Evolutionary conservation across 2,797 vertebrate genomes (phyloP).

Genomic region (Denticeps clupeoides): DNA sequence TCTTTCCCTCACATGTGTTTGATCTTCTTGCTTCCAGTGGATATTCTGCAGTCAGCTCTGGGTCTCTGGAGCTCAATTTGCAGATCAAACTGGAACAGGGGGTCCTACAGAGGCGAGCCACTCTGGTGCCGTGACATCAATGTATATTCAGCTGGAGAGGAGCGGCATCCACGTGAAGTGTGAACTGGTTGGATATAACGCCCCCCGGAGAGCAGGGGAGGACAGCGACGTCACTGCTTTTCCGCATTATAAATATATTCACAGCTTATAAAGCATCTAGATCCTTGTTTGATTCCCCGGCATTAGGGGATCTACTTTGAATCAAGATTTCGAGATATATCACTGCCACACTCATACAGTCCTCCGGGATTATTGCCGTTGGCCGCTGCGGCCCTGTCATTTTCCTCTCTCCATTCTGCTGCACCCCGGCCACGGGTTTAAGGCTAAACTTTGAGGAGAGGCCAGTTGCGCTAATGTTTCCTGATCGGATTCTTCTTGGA

Average conservation of each 20-base stretch:
- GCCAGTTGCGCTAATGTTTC: not conserved
- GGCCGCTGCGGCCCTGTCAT: too few species aligned
- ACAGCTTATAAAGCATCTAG: not conserved
- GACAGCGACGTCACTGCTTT: too few species aligned
- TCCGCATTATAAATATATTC: not conserved
- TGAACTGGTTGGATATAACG: too few species aligned
- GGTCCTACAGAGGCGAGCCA: conserved; percentile 1
- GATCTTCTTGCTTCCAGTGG: conserved; percentile 21
- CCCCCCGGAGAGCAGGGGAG: too few species aligned
- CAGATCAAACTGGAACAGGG: conserved; percentile 44
- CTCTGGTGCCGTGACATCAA: not conserved
- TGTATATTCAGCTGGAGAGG: too few species aligned
- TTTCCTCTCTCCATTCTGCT: too few species aligned
- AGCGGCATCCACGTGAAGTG: too few species aligned
- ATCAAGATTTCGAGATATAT: not conserved
- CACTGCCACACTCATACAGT: not conserved
- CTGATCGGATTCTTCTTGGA: not conserved
- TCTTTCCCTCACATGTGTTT: conserved; percentile 11
- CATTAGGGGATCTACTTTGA: not conserved
- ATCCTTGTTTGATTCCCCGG: not conserved
- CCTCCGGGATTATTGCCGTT: not conserved
- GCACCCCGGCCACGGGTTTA: not conserved
- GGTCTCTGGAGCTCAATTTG: conserved; percentile 38
- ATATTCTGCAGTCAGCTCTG: conserved; percentile 22
- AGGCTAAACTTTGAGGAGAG: not conserved